Evolutionary conservation across 2,797 vertebrate species (phyloP).

Genomic region (Paedocypris micromegethes): DNA sequence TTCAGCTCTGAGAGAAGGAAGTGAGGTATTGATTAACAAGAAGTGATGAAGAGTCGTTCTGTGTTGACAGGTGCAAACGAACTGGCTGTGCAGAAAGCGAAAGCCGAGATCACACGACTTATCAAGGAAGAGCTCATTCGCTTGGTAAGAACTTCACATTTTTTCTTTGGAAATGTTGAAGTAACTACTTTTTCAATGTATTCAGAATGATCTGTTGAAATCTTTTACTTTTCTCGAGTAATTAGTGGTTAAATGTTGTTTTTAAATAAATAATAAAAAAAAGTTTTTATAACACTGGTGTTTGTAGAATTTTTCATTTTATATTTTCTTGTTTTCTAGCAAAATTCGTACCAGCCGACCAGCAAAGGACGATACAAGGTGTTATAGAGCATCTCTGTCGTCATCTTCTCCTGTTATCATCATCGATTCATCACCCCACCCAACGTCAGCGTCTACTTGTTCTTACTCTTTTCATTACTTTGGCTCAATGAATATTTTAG

Average conservation of each 20-base stretch:
- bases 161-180: too few species aligned
- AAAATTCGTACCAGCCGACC: conserved; percentile 99
- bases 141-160: conserved; percentile 74
- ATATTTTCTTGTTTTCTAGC: conserved; percentile 63
- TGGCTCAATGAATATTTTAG: conserved; percentile 17
- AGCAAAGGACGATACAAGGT: conserved; percentile 99
- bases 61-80: conserved; percentile 84
- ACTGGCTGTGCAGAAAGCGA: conserved; percentile 96
- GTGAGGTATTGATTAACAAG: too few species aligned
- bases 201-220: too few species aligned
- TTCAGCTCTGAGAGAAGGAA: too few species aligned
- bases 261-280: not conserved
- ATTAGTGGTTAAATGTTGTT: not conserved
- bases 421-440: too few species aligned
- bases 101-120: conserved; percentile 95
- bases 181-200: too few species aligned
- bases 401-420: conserved; percentile 7
- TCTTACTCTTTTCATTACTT: too few species aligned
- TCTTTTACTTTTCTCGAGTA: not conserved
- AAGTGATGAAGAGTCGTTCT: not conserved
- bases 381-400: conserved; percentile 66
- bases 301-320: not conserved
- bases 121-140: conserved; percentile 99
- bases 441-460: too few species aligned
- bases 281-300: not conserved